Evolutionary conservation across 2,113 vertebrate species (phyloP), one percentile per base, ranked within the genome.

Genomic region (Corapipo altera): DNA sequence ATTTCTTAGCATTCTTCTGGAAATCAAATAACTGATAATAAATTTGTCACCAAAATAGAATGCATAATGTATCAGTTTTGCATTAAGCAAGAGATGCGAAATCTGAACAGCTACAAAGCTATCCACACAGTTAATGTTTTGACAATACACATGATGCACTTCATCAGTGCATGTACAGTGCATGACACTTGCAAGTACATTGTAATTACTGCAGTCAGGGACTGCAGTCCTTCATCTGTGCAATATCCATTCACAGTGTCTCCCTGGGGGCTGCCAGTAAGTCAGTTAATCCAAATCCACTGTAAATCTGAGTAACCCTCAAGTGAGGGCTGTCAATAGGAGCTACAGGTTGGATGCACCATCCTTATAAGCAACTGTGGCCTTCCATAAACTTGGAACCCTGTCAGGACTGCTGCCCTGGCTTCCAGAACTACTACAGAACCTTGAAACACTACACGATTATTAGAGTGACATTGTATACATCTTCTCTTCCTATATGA

Each of bases 291-390:
- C 46, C 82, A 70, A 20, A 77, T 76, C 41, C 59, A 86, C 32
- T 4, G n/a, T 22, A 58, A 76, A 77, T 41, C 46, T 46, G 28
- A 54, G 49, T 1, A 1, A 52, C 32, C 37, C 33, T 74, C 28
- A 70, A 80, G 51, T 62, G 6, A 81, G 16, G 32, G 30, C 35
- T 79, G 43, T 14, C 57, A 64, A 28, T 1, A 59, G 5, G 18
- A 89, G 61, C 43, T 52, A 65, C 48, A 70, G 52, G 27, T n/a
- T 26, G 33, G 19, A 57, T 12, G 30, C 18, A 52, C 39, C 2
- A 0, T 55, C 59, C 43, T 39, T 0, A 0, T 11, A 22, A 22
- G 44, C 44, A 77, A 24, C 3, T 32, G n/a, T 11, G 15, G n/a
- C 51, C 41, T 84, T 67, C 19, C 35, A 33, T 26, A 43, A 59